Conservation (phyloP, 2,797 vertebrate genomes). For the Serranus cabrilla region DNA sequence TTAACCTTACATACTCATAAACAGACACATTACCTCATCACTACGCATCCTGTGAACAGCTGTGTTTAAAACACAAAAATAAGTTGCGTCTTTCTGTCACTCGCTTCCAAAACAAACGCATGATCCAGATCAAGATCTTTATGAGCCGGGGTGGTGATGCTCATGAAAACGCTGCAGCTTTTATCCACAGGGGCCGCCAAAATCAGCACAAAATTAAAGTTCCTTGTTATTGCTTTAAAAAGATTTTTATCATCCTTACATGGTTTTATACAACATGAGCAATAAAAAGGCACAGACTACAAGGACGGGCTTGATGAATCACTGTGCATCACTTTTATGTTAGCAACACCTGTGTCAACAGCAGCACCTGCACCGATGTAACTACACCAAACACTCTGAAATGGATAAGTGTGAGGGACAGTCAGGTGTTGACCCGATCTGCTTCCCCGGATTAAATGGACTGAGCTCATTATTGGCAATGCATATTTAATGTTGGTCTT, state of each 20-base stretch:
- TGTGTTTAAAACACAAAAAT: no score
- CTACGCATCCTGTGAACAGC: no score
- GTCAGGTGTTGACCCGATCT: slow-evolving; percentile 72
- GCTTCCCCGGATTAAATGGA: slow-evolving; percentile 62
- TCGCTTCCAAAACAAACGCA: no score
- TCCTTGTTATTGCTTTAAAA: background rate
- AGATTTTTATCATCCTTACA: slow-evolving; percentile 28
- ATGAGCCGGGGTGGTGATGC: no score
- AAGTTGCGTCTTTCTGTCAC: no score
- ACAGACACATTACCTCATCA: no score
- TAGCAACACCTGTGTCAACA: slow-evolving; percentile 77
- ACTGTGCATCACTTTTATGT: slow-evolving; percentile 52
- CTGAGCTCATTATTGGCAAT: slow-evolving; percentile 79
- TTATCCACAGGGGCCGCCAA: no score
- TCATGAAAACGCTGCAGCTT: no score
- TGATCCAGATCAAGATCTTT: no score
- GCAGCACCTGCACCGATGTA: slow-evolving; percentile 63
- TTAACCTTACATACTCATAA: no score
- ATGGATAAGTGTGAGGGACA: slow-evolving; percentile 58
- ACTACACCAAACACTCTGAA: slow-evolving; percentile 54
- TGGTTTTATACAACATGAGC: slow-evolving; percentile 25
- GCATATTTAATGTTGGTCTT: slow-evolving; percentile 69
- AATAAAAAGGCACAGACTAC: slow-evolving; percentile 43
- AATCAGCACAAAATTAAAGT: no score
- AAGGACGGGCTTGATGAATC: slow-evolving; percentile 53